These are phyloP conservation scores for Bagarius yarrelli DNA, from an alignment of 2,113 vertebrate genomes.

Conservation along the genomic window DNA sequence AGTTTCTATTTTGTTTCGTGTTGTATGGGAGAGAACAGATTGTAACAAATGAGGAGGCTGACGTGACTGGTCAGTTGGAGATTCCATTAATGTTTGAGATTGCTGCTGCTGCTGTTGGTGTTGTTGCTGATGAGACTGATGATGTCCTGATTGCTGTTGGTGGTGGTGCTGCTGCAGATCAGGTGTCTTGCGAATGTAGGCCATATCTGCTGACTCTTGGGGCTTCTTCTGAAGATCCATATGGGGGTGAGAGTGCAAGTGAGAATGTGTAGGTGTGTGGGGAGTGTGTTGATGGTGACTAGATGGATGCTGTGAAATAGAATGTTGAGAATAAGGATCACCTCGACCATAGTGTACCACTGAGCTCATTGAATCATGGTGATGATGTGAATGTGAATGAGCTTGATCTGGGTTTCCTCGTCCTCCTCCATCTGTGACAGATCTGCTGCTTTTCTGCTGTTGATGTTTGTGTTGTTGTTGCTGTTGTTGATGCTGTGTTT, in stretches of 20 bases:
- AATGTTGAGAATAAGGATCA: constrained; percentile 72
- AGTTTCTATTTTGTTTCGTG: constrained; percentile 74
- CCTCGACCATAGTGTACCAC: constrained; percentile 87
- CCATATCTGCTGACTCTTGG: constrained; percentile 74
- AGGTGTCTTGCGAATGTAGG: constrained; percentile 74
- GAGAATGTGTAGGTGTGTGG: constrained; percentile 67
- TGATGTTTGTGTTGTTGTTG: constrained; percentile 72
- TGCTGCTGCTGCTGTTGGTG: constrained; percentile 66
- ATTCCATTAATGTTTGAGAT: constrained; percentile 79
- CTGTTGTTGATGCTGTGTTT: constrained; percentile 66
- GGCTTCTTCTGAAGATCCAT: constrained; percentile 77
- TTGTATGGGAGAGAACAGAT: constrained; percentile 87
- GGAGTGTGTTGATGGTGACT: constrained; percentile 58
- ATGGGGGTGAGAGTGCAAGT: constrained; percentile 69
- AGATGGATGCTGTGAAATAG: constrained; percentile 63
- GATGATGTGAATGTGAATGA: constrained; percentile 72
- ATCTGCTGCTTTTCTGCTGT: constrained; percentile 74
- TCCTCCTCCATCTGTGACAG: constrained; percentile 54
- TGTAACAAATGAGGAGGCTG: constrained; percentile 81
- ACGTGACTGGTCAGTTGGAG: constrained; percentile 73
- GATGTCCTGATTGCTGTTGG: constrained; percentile 48
- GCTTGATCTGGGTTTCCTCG: constrained; percentile 67
- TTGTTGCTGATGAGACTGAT: constrained; percentile 63
- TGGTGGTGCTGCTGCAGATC: constrained; percentile 71
- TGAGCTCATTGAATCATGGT: constrained; percentile 80